Evolutionary conservation across 2,113 vertebrate genomes (phyloP).

Genomic region (Dicentrarchus labrax): DNA sequence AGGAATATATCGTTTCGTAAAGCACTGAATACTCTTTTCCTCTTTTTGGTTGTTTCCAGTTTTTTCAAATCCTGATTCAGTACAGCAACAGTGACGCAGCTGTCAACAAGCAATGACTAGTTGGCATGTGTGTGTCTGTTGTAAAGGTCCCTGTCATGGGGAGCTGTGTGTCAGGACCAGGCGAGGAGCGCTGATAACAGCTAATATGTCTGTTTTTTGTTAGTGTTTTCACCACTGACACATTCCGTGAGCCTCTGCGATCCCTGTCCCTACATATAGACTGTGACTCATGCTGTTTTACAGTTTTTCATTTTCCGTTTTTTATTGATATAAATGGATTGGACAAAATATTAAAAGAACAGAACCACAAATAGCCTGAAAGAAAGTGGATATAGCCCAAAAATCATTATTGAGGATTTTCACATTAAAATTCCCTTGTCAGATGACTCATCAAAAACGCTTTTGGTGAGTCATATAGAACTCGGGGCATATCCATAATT

Average conservation of each 20-base stretch:
- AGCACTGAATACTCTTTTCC: not conserved
- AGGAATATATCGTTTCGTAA: not conserved
- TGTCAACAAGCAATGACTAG: constrained; percentile 23
- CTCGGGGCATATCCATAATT: not conserved
- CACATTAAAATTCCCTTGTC: not conserved
- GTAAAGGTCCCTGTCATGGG: constrained; percentile 6
- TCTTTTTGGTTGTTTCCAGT: not conserved
- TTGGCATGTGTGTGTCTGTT: not conserved
- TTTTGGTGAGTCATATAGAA: too few species aligned
- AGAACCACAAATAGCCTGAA: not conserved
- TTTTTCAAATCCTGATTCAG: constrained; percentile 5
- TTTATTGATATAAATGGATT: not conserved
- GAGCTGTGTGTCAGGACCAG: not conserved
- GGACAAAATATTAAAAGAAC: not conserved
- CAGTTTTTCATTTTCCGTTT: too few species aligned
- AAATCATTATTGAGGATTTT: not conserved
- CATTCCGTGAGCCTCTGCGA: not conserved
- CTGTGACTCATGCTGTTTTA: not conserved
- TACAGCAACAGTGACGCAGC: constrained; percentile 19
- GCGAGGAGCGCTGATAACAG: not conserved
- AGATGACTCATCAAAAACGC: too few species aligned
- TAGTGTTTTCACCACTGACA: constrained; percentile 1
- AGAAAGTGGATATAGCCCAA: not conserved
- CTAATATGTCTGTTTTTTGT: not conserved
- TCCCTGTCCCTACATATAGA: not conserved